These are phyloP conservation scores for Orientallactaga sibirica DNA, from an alignment of 2,797 vertebrate species.

Conservation along the genomic window DNA sequence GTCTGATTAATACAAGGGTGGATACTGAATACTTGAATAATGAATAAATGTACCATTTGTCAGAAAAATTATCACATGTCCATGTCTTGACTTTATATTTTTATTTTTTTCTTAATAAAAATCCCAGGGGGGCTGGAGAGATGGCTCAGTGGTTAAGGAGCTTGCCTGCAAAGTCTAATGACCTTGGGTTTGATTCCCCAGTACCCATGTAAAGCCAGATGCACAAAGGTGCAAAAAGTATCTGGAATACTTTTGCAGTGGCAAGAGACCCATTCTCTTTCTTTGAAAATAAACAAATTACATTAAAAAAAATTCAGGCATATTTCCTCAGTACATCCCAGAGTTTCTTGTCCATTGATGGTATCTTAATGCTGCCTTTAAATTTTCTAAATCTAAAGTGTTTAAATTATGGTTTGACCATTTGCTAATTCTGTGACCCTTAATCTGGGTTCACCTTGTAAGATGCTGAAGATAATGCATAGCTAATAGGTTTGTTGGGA, in stretches of 20 bases:
- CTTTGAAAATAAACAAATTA: too few relatives aligned
- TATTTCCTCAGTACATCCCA: not conserved
- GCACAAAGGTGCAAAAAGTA: too few relatives aligned
- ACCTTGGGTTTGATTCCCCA: too few relatives aligned
- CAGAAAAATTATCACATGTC: not conserved
- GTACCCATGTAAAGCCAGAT: too few relatives aligned
- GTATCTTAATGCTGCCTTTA: not conserved
- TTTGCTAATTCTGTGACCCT: not conserved
- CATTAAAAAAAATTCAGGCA: not conserved
- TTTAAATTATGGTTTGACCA: not conserved
- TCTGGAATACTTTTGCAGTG: too few relatives aligned
- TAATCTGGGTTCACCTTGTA: not conserved
- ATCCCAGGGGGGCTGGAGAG: not conserved
- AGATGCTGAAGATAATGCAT: not conserved
- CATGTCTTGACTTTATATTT: slow-evolving; percentile 1
- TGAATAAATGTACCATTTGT: not conserved
- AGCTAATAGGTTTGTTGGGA: not conserved
- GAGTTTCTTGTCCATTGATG: not conserved
- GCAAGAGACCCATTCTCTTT: too few relatives aligned
- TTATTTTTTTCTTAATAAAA: not conserved
- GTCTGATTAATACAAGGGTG: slow-evolving; percentile 46
- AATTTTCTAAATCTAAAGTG: not conserved
- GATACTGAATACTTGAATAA: slow-evolving; percentile 45
- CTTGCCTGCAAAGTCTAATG: too few relatives aligned
- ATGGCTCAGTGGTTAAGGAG: too few relatives aligned